Base-by-base conservation (phyloP, 2,797 vertebrate genomes). In the Sebastes vulpes region DNA sequence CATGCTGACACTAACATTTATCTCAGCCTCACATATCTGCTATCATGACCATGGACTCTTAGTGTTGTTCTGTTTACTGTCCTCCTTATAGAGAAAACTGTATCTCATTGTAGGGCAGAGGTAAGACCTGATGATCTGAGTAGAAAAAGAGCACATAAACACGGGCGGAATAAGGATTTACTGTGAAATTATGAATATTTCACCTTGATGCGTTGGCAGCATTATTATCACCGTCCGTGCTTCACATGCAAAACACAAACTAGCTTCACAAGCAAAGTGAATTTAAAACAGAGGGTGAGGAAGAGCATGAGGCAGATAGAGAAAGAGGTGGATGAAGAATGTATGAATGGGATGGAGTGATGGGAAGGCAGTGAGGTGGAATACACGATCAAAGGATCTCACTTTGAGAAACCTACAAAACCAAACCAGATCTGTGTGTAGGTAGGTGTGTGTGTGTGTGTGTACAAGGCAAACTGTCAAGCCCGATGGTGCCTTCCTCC, bases 341-440 rank as follows among this genome's bases (percentile, higher is more conserved):
- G 42, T 57, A 28, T 81, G 65, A 82, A 80, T 78, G 64, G 58
- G 63, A 53, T 4, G 8, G 7, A 81, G 75, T 57, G 77, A 76
- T 79, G 54, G 66, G 60, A 66, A 79, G 67, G 79, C 79, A 85
- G 56, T 50, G 76, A 88, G 70, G 78, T 80, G 72, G 78, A 86
- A 89, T 72, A 87, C 58, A 79, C 77, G 79, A 91, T 91, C 86
- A 91, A 82, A 85, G 81, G 67, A 90, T 84, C 72, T 64, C 72
- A 85, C 64, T 83, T 67, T 82, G 72, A 82, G 66, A 90, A 77
- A 81, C 74, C 35, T 31, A 83, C 75, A 84, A 74, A 77, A 69
- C 50, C 65, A 68, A 68, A 58, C 50, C 66, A 77, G 69, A 68
- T 16, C 23, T 18, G 9, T 2, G 76, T 77, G 63, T 57, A 6